A percentile compares a stretch with the other conserved stretches of the same genome.
Evolutionary conservation across 2,888 invertebrate genomes (phyloP).

Genomic region (Iphiclides podalirius): DNA sequence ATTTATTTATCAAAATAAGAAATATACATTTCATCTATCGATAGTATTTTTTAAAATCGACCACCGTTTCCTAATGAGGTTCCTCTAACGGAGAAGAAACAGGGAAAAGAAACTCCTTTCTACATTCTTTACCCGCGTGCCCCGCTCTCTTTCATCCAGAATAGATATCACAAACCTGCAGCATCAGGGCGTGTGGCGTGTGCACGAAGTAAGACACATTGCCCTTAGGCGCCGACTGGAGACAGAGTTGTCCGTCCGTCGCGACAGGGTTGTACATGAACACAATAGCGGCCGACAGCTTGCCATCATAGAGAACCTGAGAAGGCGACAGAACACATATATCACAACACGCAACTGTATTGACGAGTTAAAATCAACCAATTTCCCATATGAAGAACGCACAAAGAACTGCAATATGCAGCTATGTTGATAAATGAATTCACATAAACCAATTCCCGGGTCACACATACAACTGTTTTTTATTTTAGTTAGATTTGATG

Average conservation of each 20-base stretch:
- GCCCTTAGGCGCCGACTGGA: conserved; percentile 98
- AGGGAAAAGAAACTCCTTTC: too few relatives aligned
- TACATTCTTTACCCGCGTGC: too few relatives aligned
- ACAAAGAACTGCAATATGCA: too few relatives aligned
- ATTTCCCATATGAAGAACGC: neutral
- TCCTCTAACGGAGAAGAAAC: too few relatives aligned
- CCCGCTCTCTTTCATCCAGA: too few relatives aligned
- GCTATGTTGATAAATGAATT: neutral
- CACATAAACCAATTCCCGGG: too few relatives aligned
- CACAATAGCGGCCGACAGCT: conserved; percentile 96
- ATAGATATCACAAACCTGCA: conserved; percentile 90
- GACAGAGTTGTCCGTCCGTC: conserved; percentile 98
- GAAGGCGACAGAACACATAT: neutral
- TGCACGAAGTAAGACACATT: conserved; percentile 99
- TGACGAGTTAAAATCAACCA: neutral
- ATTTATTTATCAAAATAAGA: too few relatives aligned
- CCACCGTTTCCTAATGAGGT: too few relatives aligned
- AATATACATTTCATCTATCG: too few relatives aligned
- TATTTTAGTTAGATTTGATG: too few relatives aligned
- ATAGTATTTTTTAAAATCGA: too few relatives aligned
- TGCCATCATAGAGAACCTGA: conserved; percentile 98
- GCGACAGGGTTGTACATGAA: conserved; percentile 99
- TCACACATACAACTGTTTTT: too few relatives aligned
- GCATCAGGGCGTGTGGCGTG: conserved; percentile 99
- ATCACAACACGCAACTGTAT: neutral